Conservation (phyloP, 2,113 vertebrate species). For the Cettia cetti region DNA sequence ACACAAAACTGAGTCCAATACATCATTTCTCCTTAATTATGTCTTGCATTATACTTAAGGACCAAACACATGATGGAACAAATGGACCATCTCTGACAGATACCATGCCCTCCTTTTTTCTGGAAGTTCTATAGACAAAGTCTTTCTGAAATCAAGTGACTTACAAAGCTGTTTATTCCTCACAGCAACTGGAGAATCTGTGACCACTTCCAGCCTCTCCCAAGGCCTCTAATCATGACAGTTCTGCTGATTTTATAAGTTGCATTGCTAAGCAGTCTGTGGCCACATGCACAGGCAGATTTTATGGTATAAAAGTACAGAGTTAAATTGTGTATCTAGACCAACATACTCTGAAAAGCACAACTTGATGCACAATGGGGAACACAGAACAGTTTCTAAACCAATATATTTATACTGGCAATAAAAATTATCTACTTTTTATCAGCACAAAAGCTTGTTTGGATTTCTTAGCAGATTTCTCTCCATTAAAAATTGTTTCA, state of each 20-base stretch:
- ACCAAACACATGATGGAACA: background rate
- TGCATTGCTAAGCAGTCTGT: background rate
- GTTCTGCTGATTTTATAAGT: background rate
- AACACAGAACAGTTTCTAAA: background rate
- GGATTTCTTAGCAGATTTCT: background rate
- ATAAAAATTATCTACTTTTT: background rate
- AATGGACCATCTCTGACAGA: background rate
- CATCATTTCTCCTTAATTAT: background rate
- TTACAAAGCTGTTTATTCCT: background rate
- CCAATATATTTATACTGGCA: background rate
- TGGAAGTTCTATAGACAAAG: background rate
- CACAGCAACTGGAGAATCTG: background rate
- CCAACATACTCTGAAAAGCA: background rate
- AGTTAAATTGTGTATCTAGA: background rate
- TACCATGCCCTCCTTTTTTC: no score
- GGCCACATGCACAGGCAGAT: background rate
- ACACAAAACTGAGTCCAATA: background rate
- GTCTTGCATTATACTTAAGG: background rate
- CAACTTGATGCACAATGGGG: background rate
- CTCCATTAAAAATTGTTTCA: background rate
- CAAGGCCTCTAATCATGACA: background rate
- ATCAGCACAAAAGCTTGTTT: background rate
- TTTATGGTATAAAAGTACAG: background rate
- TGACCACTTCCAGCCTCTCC: background rate
- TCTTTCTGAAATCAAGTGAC: fast-evolving